These are phyloP conservation scores for Cynopterus brachyotis DNA, from an alignment of 2,113 vertebrate genomes.

Conservation along the genomic window DNA sequence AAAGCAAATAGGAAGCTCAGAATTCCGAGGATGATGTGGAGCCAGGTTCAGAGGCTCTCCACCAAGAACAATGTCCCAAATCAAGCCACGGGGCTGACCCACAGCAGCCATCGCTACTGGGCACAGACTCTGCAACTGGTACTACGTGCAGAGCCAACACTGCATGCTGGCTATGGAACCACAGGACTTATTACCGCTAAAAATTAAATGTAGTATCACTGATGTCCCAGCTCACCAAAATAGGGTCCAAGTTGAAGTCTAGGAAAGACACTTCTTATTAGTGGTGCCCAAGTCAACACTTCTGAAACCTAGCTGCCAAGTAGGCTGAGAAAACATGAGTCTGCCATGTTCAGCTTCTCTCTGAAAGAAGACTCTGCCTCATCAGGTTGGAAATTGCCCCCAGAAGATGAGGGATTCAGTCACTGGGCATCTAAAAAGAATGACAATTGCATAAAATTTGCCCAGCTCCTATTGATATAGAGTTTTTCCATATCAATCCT, in stretches of 20 bases:
- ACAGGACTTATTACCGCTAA: not conserved
- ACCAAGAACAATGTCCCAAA: not conserved
- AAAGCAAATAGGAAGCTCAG: not conserved
- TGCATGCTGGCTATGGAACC: not conserved
- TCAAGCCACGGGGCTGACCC: not conserved
- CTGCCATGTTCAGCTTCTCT: not conserved
- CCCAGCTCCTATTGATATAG: not conserved
- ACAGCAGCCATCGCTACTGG: not conserved
- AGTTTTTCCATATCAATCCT: not conserved
- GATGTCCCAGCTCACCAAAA: not conserved
- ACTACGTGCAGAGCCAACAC: not conserved
- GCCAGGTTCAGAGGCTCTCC: not conserved
- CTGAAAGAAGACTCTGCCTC: not conserved
- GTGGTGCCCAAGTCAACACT: not conserved
- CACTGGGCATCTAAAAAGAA: not conserved
- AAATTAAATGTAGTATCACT: not conserved
- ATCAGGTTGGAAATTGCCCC: not conserved
- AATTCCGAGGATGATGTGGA: not conserved
- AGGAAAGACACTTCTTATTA: not conserved
- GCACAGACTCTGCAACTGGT: not conserved
- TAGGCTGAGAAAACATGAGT: not conserved
- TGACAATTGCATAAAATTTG: not conserved
- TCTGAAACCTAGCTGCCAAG: not conserved
- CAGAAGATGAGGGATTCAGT: not conserved
- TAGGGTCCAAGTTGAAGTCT: not conserved